phyloP scores from a whole-genome alignment of 2,797 vertebrate genomes.

The Pelobates cultripes region DNA sequence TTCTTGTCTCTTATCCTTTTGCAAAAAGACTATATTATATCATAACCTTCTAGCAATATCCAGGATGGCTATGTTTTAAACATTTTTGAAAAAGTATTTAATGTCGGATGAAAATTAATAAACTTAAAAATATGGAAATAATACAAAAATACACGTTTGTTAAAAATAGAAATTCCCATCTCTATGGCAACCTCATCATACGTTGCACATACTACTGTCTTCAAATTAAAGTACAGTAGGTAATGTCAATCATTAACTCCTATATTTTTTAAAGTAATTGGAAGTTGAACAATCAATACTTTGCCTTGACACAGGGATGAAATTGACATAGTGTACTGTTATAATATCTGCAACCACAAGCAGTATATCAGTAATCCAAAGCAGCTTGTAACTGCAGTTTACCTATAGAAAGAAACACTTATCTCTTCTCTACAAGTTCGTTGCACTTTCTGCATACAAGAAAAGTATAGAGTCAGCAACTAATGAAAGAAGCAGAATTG shows the following conservation, averaged over 20 bases:
- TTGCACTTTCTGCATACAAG: constrained; percentile 36
- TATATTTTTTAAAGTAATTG: constrained; percentile 1
- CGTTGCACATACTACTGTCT: background rate
- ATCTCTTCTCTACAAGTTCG: constrained; percentile 21
- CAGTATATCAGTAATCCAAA: constrained; percentile 26
- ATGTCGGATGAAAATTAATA: too few species aligned
- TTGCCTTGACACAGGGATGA: background rate
- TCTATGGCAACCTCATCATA: background rate
- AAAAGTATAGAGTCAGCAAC: constrained; percentile 38
- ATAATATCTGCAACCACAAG: constrained; percentile 16
- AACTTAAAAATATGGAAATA: too few species aligned
- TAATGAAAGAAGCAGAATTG: constrained; percentile 35
- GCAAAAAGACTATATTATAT: too few species aligned
- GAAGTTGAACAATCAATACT: constrained; percentile 11
- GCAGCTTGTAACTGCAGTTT: constrained; percentile 8
- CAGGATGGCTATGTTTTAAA: too few species aligned
- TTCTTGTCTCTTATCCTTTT: too few species aligned
- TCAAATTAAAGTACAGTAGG: constrained; percentile 5
- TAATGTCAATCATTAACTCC: constrained; percentile 7
- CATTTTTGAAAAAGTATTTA: too few species aligned
- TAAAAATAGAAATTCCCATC: background rate
- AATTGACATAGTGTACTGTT: constrained; percentile 20
- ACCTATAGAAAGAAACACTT: constrained; percentile 14
- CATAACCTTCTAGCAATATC: too few species aligned
- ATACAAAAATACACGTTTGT: too few species aligned